A percentile compares a stretch with the other conserved stretches of the same genome.
Conservation (phyloP, 2,797 vertebrate genomes). For the Pseudochaenichthys georgianus region DNA sequence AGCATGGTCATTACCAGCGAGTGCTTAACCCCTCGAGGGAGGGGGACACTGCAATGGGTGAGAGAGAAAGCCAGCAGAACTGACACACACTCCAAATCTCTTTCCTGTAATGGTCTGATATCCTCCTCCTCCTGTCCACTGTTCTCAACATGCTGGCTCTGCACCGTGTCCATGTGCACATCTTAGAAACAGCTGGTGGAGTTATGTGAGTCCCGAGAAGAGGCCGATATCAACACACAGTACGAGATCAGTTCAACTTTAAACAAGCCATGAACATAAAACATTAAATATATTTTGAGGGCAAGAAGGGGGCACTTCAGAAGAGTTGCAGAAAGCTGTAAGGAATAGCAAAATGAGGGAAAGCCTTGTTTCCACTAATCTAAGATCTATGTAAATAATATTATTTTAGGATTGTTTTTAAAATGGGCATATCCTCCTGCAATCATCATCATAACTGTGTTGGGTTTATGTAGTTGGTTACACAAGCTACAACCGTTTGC, state of each 20-base stretch:
- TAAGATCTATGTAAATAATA: conserved; percentile 43
- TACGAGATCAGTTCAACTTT: conserved; percentile 44
- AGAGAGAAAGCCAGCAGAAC: conserved; percentile 52
- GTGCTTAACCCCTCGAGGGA: conserved; percentile 69
- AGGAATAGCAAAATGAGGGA: conserved; percentile 3
- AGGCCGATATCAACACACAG: conserved; percentile 49
- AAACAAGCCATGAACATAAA: conserved; percentile 52
- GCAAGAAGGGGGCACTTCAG: conserved; percentile 17
- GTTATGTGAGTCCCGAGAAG: conserved; percentile 56
- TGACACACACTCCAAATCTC: conserved; percentile 67
- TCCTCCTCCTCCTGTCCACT: conserved; percentile 49
- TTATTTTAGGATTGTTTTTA: conserved; percentile 45
- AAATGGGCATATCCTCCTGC: conserved; percentile 25
- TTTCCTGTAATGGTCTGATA: conserved; percentile 68
- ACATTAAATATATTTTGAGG: conserved; percentile 36
- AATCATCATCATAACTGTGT: conserved; percentile 21
- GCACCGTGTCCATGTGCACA: conserved; percentile 54
- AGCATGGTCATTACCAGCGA: conserved; percentile 78
- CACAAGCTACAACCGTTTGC: conserved; percentile 22
- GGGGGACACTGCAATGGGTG: conserved; percentile 38
- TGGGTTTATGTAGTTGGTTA: conserved; percentile 20
- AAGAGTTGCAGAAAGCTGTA: conserved; percentile 25
- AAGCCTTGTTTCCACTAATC: conserved; percentile 2
- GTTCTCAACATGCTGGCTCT: conserved; percentile 55
- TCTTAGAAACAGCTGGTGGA: conserved; percentile 68